These are phyloP conservation scores for Cardinalis cardinalis DNA, from an alignment of 2,113 vertebrate species.

Conservation along the genomic window DNA sequence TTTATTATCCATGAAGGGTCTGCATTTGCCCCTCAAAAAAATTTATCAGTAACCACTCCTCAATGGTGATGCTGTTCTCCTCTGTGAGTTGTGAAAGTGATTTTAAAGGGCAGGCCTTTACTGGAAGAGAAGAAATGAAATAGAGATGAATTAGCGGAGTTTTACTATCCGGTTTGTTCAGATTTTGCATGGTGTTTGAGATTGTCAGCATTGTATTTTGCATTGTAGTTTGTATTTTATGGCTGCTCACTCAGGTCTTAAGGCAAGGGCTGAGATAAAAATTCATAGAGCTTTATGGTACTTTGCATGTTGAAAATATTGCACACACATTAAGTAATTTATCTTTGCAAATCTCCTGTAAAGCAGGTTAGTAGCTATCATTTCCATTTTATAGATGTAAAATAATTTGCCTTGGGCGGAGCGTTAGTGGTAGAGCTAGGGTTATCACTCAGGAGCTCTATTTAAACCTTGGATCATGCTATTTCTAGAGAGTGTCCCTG, in stretches of 20 bases:
- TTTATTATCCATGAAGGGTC: neutral
- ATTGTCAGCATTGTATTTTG: neutral
- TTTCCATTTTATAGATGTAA: conserved; percentile 36
- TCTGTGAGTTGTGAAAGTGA: neutral
- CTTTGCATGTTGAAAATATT: conserved; percentile 11
- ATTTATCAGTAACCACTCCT: neutral
- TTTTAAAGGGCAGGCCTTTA: neutral
- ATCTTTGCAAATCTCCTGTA: conserved; percentile 7
- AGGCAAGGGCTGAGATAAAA: neutral
- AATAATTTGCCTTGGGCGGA: conserved; percentile 21
- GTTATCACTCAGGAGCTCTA: neutral
- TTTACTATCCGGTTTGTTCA: neutral
- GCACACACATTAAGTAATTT: conserved; percentile 34
- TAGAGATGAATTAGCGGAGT: neutral
- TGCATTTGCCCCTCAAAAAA: neutral
- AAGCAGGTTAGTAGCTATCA: conserved; percentile 14
- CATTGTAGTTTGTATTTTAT: neutral
- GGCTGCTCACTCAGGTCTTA: neutral
- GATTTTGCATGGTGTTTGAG: neutral
- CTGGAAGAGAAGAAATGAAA: neutral
- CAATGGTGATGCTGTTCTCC: neutral
- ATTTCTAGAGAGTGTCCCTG: neutral
- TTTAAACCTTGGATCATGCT: neutral
- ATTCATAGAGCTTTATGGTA: neutral
- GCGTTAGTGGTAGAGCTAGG: neutral